Evolutionary conservation across 2,113 vertebrate species (phyloP), one percentile per base, ranked within the genome.

Genomic region (Pao palembangensis): DNA sequence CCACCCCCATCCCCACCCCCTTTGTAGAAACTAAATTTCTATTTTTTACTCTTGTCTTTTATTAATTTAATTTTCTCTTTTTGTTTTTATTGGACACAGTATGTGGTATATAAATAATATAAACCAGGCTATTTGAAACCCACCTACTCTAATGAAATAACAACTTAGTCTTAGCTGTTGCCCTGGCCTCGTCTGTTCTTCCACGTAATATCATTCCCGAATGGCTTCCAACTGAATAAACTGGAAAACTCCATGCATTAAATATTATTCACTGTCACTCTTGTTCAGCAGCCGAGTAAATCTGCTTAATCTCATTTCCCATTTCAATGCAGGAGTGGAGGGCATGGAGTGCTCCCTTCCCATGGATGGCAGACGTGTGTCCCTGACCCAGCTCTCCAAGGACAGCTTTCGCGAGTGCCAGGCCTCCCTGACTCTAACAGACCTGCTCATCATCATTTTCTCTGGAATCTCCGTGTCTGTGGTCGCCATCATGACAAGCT

Each of bases 401-500:
- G 92, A 95, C 92, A 99, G 97, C 86, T 99, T 99, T 79, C 93
- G 92, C 5, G 95, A 96, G 80, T 99, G 97, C 87, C 94, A 93
- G 84, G 93, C 94, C 70, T 94, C 87, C 49, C 90, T 99, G 78
- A 98, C 95, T 1, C 77, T 98, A 75, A 97, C 93, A 0, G 97
- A 99, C 89, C 92, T 98, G 71, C 91, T 98, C 47, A 96, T 99
- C 88, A 98, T 98, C 87, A 93, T 98, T 83, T 99, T 98, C 89
- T 98, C 97, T 0, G 97, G 97, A n/a, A 96, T 98, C 13, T 96
- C 93, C 0, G 96, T 98, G 73, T 98, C 96, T 38, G 92, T 98
- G 4, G 95, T 93, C 28, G 97, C 97, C 80, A 98, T 99, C 67
- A 93, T 95, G 55, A 95, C 97, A 13, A 98, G 97, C 89, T 99